Conservation (phyloP, 2,113 vertebrate genomes). For the Pedetes capensis region DNA sequence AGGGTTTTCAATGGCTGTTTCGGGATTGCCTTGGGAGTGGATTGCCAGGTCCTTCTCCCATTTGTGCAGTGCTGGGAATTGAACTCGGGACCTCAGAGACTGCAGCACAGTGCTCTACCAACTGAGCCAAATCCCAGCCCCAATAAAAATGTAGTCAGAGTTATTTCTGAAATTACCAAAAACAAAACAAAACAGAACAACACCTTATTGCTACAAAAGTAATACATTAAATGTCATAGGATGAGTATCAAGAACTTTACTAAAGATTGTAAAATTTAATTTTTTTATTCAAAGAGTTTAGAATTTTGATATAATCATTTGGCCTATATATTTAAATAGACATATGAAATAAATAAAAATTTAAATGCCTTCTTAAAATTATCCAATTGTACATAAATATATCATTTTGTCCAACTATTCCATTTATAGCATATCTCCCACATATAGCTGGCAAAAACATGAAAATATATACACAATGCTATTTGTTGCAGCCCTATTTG, state of each 20-base stretch:
- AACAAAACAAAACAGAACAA: background rate
- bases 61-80: no score
- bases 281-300: background rate
- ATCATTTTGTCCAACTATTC: background rate
- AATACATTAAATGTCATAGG: background rate
- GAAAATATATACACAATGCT: background rate
- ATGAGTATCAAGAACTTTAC: background rate
- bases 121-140: no score
- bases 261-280: background rate
- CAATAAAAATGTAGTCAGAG: background rate
- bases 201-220: background rate
- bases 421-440: background rate
- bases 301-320: background rate
- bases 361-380: background rate
- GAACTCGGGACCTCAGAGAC: no score
- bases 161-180: background rate
- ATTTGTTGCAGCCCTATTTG: background rate
- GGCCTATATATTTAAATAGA: background rate
- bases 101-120: no score
- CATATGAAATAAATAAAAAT: background rate
- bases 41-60: no score
- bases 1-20: no score
- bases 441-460: background rate
- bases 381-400: background rate
- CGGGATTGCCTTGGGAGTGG: no score